A percentile compares a stretch with the other conserved stretches of the same genome.
Conservation (phyloP, 2,797 vertebrate species). For the Sitta carolinensis region DNA sequence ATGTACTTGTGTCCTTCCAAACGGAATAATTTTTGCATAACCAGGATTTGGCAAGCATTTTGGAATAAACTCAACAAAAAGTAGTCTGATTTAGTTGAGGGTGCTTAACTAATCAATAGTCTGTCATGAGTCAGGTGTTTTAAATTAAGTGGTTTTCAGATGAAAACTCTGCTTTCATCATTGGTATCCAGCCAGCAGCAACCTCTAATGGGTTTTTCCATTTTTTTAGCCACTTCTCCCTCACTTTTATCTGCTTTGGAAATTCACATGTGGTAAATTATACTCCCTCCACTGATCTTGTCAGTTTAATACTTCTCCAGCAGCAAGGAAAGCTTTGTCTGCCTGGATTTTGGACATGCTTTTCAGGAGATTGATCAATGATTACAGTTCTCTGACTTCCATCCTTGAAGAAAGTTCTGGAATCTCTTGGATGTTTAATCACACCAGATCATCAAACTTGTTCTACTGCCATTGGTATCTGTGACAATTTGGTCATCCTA, state of each 20-base stretch:
- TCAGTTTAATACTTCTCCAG: background rate
- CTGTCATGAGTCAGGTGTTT: background rate
- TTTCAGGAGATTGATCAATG: background rate
- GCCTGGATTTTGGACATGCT: background rate
- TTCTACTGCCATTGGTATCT: background rate
- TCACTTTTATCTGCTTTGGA: background rate
- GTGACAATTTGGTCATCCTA: background rate
- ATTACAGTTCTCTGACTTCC: background rate
- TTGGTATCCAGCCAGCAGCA: background rate
- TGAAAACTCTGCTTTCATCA: background rate
- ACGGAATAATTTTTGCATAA: background rate
- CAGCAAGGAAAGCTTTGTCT: background rate
- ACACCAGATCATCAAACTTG: background rate
- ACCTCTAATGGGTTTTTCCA: background rate
- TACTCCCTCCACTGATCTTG: background rate
- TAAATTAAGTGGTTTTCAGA: slow-evolving; percentile 7
- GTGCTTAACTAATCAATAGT: background rate
- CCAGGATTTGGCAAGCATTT: background rate
- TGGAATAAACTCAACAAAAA: background rate
- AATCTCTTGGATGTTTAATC: background rate
- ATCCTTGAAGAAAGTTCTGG: background rate
- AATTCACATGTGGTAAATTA: background rate
- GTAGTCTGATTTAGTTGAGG: background rate
- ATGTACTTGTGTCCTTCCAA: background rate
- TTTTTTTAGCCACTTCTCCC: background rate